Base-by-base conservation (phyloP, 2,888 invertebrate species). In the Melinaea marsaeus region DNA sequence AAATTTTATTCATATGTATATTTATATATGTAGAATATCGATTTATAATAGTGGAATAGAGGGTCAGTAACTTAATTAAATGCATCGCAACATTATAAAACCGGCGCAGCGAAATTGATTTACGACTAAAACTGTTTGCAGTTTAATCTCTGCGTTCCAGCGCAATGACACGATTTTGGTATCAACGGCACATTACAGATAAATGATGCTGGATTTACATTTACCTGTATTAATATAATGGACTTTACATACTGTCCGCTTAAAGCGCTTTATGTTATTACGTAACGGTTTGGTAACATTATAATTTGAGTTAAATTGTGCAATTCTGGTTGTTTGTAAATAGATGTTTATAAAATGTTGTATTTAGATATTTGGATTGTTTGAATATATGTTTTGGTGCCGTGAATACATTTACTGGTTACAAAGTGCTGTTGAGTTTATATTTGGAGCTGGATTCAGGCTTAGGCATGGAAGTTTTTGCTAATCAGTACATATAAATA, bases 111-210 rank as follows among this genome's bases (percentile, higher is more conserved):
- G 77, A 76, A 83, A 84, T 79, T 84, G 84, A 86, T 85, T 81
- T 81, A 83, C 81, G 78, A 75, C 78, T 81, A 83, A 85, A 77
- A 81, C 80, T 86, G 81, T 88, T 87, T 87, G 84, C 79, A 71
- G 77, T 84, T 81, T 88, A 89, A 89, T 88, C 88, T 85, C 83
- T 71, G 71, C 77, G 73, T 73, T 75, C 77, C 74, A 73, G 74
- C 75, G 70, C 74, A 75, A 76, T 76, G 85, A 83, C 89, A 89
- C 89, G 89, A 83, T 78, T 79, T 81, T 74, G 80, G 84, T 76
- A 85, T 86, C 85, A 86, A 77, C 79, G 70, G 75, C 72, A 83
- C 75, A 81, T 83, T 84, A 83, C 75, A 78, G 76, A 75, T 77
- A 79, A 83, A 83, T 83, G 75, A 78, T 76, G 68, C 70, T 58